Evolutionary conservation across 1,140 invertebrate species (phyloP), one percentile per base, ranked within the genome.

Genomic region (Lasioglossum albipes): DNA sequence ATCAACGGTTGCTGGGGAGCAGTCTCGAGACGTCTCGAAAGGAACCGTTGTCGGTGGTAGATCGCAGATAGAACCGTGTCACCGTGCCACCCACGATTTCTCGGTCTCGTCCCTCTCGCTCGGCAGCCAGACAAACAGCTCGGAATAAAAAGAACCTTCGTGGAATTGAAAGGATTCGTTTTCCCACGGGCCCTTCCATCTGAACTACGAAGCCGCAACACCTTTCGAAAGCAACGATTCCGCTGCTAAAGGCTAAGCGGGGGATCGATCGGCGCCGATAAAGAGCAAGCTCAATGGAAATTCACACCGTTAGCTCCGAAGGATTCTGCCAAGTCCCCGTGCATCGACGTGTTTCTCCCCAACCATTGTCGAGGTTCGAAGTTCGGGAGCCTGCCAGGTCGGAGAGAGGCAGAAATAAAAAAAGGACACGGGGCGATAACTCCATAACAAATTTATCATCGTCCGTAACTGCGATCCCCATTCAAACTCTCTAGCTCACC

Each of bases 361-460:
- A n/a, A n/a, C n/a, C 20, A n/a, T 6, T 5, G 9, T 2, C 45
- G 57, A 7, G 7, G 13, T 54, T 54, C 13, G 0, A 16, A 54
- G 52, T 54, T 54, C 52, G 52, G 6, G 7, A 49, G 13, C 9
- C 45, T 49, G 52, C 31, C 7, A 36, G 36, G 9, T 2, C 27
- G 49, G 9, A 57, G 9, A 41, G 27, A 57, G 12, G 45, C 2
- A 7, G 9, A 49, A 13, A 70, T 31, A 70, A 27, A 57, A 57
- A 74, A 65, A 27, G 3, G 20, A 18, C 6, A 4, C 31, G 31
- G 2, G 9, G 52, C 72, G 65, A 68, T 75, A 27, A 27, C 54
- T 27, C 73, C 68, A 42, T 75, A 80, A 75, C 72, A 75, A 75
- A 80, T 80, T 75, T 80, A 82, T 82, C 76, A 73, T 66, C 49